Percentiles rank a stretch among this genome's conserved stretches.
Evolutionary conservation across 2,888 invertebrate genomes (phyloP).

Genomic region (Ferdinandea cuprea): DNA sequence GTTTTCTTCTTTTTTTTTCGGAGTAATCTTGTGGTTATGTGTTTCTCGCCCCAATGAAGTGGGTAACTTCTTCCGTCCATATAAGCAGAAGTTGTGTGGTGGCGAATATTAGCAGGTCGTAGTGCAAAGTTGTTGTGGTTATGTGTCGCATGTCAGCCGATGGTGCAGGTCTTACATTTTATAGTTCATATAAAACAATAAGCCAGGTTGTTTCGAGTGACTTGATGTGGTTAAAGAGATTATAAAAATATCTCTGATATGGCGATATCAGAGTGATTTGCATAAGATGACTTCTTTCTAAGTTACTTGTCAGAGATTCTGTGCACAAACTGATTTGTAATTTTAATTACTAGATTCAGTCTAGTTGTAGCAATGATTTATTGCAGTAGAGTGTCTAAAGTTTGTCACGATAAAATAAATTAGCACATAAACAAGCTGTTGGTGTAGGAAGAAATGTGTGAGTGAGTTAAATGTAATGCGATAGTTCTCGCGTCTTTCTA

Average conservation of each 20-base stretch:
- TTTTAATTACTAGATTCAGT: no score
- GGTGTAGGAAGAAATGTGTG: no score
- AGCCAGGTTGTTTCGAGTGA: not conserved
- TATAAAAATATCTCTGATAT: not conserved
- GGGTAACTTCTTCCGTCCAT: slow-evolving; percentile 10
- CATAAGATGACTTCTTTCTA: not conserved
- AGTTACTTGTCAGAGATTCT: no score
- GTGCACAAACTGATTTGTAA: no score
- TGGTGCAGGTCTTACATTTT: slow-evolving; percentile 8
- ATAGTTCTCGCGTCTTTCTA: no score
- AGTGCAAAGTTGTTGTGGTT: slow-evolving; percentile 22
- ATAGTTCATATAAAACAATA: slow-evolving; percentile 24
- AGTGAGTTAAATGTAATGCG: no score
- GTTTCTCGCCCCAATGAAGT: slow-evolving; percentile 9
- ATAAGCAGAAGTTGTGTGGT: not conserved
- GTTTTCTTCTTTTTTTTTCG: not conserved
- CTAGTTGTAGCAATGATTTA: no score
- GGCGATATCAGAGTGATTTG: not conserved
- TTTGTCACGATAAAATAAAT: no score
- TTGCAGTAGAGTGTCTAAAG: no score
- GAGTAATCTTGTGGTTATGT: not conserved
- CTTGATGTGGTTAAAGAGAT: not conserved
- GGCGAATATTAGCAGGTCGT: slow-evolving; percentile 16
- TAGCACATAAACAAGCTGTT: no score
- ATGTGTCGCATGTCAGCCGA: slow-evolving; percentile 16